Evolutionary conservation across 2,888 invertebrate species (phyloP).

Genomic region (Malacosoma neustria): DNA sequence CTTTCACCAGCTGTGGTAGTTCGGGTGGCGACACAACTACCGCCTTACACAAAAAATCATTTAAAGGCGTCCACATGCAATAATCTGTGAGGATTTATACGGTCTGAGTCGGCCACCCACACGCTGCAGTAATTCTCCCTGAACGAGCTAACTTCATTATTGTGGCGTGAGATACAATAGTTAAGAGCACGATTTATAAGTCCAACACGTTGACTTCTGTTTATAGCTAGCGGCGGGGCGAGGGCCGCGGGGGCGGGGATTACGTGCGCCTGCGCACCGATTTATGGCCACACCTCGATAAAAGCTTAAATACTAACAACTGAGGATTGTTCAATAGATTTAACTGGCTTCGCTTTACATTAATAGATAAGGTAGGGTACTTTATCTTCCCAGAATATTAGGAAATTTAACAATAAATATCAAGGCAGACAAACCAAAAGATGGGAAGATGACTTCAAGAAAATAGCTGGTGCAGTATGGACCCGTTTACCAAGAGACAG

Average conservation of each 20-base stretch:
- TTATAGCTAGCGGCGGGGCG: constrained; percentile 65
- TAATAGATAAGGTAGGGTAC: too few relatives aligned
- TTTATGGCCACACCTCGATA: constrained; percentile 68
- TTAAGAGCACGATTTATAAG: constrained; percentile 74
- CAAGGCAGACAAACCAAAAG: too few relatives aligned
- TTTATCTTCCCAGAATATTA: too few relatives aligned
- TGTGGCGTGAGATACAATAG: constrained; percentile 74
- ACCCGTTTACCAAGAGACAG: too few relatives aligned
- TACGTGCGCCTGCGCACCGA: constrained; percentile 67
- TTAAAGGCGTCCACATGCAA: constrained; percentile 55
- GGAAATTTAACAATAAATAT: too few relatives aligned
- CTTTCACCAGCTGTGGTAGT: constrained; percentile 45
- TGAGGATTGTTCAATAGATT: constrained; percentile 58
- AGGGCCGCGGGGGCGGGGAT: constrained; percentile 61
- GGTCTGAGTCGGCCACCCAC: constrained; percentile 64
- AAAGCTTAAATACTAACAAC: constrained; percentile 71
- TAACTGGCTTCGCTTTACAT: constrained; percentile 19
- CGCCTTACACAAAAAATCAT: constrained; percentile 55
- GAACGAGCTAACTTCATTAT: constrained; percentile 75
- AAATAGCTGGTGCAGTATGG: too few relatives aligned
- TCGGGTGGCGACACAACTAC: constrained; percentile 47
- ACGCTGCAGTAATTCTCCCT: constrained; percentile 68
- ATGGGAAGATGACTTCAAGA: too few relatives aligned
- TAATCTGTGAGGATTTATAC: constrained; percentile 64
- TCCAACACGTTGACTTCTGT: constrained; percentile 74